Conservation (phyloP, 2,797 vertebrate genomes). For the Meriones psammophilus region DNA sequence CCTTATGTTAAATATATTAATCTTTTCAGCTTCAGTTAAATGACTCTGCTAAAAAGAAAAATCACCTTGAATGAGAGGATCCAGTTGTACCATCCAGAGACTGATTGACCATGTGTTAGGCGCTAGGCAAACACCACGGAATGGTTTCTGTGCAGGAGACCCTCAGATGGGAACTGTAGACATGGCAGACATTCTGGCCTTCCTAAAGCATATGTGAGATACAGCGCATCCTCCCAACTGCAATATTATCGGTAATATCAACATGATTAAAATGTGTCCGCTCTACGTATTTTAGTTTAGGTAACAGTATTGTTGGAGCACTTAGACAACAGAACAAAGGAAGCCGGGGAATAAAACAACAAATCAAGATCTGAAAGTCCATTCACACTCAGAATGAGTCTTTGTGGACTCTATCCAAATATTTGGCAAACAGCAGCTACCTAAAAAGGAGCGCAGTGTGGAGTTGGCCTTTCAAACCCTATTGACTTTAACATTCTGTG, state of each 20-base stretch:
- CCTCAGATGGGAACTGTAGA: neutral
- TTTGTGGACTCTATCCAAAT: slow-evolving; percentile 56
- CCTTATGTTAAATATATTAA: neutral
- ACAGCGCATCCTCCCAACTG: neutral
- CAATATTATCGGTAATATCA: slow-evolving; percentile 17
- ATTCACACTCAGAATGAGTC: slow-evolving; percentile 2
- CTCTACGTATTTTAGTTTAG: slow-evolving; percentile 11
- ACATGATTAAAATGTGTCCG: slow-evolving; percentile 6
- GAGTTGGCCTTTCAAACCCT: slow-evolving; percentile 66
- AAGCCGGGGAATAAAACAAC: slow-evolving; percentile 29
- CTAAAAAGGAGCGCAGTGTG: slow-evolving; percentile 60
- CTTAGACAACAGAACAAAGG: slow-evolving; percentile 38
- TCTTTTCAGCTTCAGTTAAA: slow-evolving; percentile 6
- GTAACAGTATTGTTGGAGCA: neutral
- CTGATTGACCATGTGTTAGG: neutral
- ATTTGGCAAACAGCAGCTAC: slow-evolving; percentile 67
- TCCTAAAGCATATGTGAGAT: neutral
- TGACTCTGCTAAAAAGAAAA: neutral
- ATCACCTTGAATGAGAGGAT: neutral
- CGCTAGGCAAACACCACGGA: neutral
- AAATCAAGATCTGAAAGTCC: slow-evolving; percentile 41
- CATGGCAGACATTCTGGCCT: neutral
- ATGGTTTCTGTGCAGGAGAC: neutral
- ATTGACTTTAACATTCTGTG: slow-evolving; percentile 48
- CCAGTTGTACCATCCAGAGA: neutral